phyloP scores from a whole-genome alignment of 2,888 invertebrate genomes.

The Folsomia manolachei region DNA sequence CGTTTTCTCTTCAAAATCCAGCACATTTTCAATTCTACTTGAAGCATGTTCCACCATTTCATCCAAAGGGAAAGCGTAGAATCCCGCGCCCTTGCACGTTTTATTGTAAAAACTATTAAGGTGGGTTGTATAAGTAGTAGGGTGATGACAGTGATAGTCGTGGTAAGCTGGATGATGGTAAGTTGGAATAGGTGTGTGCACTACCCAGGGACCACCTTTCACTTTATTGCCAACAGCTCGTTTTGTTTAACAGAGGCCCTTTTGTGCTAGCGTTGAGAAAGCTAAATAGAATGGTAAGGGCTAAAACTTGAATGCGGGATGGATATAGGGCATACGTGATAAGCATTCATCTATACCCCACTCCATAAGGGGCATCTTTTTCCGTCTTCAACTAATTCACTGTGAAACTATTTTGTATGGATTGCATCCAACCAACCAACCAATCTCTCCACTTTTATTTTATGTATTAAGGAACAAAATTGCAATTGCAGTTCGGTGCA shows the following conservation, averaged over 20 bases:
- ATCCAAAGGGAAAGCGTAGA: neutral
- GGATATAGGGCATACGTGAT: neutral
- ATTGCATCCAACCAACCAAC: neutral
- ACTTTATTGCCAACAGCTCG: slow-evolving; percentile 47
- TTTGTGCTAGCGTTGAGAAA: neutral
- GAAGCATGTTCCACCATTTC: too few species aligned
- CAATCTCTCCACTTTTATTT: neutral
- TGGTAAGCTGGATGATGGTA: slow-evolving; percentile 13
- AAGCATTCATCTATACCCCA: too few species aligned
- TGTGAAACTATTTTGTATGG: neutral
- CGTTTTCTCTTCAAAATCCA: neutral
- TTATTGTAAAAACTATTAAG: slow-evolving; percentile 19
- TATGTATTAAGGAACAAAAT: neutral
- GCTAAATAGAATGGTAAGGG: neutral
- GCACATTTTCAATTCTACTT: neutral
- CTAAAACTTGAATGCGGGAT: neutral
- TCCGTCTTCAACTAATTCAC: neutral
- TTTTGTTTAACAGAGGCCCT: slow-evolving; percentile 29
- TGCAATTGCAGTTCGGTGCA: too few species aligned
- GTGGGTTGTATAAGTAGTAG: slow-evolving; percentile 13
- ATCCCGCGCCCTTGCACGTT: slow-evolving; percentile 3
- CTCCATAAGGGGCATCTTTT: too few species aligned
- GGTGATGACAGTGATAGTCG: slow-evolving; percentile 20
- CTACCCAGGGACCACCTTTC: slow-evolving; percentile 45
- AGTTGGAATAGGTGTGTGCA: slow-evolving; percentile 40